These are phyloP conservation scores for Pyrrhia umbra DNA, from an alignment of 2,888 invertebrate species.

Conservation along the genomic window DNA sequence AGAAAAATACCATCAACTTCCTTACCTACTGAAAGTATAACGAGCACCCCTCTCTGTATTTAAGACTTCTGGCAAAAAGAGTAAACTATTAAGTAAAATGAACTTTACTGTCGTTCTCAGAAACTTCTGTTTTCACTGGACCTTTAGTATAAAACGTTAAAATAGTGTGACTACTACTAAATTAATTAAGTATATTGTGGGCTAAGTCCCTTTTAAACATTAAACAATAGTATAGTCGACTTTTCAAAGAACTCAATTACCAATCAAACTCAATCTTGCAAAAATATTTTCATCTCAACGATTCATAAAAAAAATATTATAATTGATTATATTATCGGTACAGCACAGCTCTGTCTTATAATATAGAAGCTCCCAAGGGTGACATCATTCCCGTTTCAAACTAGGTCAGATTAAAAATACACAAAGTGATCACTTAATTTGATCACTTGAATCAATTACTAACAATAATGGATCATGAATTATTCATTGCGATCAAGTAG, in stretches of 20 bases:
- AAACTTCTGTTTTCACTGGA: no score
- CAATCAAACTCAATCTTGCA: background rate
- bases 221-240: background rate
- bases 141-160: no score
- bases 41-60: no score
- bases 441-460: conserved; percentile 27
- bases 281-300: background rate
- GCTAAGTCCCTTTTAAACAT: no score
- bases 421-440: conserved; percentile 14
- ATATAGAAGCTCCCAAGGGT: background rate
- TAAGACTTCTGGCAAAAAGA: no score
- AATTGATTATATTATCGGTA: background rate
- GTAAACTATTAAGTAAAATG: no score
- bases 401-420: conserved; percentile 18
- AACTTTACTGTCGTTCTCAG: no score
- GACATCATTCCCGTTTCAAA: conserved; percentile 7
- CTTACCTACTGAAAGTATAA: no score
- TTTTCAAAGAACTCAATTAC: background rate
- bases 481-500: conserved; percentile 30
- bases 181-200: no score
- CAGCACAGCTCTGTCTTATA: background rate
- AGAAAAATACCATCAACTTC: no score
- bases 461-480: conserved; percentile 40
- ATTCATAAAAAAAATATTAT: background rate
- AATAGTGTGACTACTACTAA: no score